Evolutionary conservation across 2,113 vertebrate genomes (phyloP).

Genomic region (Bettongia penicillata): DNA sequence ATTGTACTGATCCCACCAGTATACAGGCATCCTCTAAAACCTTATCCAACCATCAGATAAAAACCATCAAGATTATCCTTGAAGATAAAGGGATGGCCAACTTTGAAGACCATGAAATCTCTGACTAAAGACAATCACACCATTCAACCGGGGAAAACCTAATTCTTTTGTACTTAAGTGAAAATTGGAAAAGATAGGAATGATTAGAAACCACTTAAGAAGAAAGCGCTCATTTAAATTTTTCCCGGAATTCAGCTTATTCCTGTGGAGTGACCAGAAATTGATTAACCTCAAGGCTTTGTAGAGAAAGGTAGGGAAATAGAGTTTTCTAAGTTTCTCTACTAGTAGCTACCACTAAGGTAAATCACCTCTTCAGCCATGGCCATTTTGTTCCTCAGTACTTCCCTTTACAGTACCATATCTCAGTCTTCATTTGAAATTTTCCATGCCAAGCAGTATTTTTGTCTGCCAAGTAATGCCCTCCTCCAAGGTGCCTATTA

Average conservation of each 20-base stretch:
- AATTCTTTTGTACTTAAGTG: background rate
- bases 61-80: background rate
- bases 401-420: background rate
- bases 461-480: background rate
- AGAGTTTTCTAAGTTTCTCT: background rate
- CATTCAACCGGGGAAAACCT: background rate
- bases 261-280: background rate
- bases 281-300: background rate
- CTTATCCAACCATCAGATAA: background rate
- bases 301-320: background rate
- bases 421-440: background rate
- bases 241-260: background rate
- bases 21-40: background rate
- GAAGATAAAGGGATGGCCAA: background rate
- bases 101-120: background rate
- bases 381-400: background rate
- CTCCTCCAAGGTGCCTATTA: background rate
- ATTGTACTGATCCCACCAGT: background rate
- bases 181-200: background rate
- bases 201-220: background rate
- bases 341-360: background rate
- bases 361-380: background rate
- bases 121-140: background rate
- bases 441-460: background rate
- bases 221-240: background rate